A percentile compares a stretch with the other conserved stretches of the same genome.
phyloP scores from a whole-genome alignment of 1,140 invertebrate genomes.

The Apis dorsata region DNA sequence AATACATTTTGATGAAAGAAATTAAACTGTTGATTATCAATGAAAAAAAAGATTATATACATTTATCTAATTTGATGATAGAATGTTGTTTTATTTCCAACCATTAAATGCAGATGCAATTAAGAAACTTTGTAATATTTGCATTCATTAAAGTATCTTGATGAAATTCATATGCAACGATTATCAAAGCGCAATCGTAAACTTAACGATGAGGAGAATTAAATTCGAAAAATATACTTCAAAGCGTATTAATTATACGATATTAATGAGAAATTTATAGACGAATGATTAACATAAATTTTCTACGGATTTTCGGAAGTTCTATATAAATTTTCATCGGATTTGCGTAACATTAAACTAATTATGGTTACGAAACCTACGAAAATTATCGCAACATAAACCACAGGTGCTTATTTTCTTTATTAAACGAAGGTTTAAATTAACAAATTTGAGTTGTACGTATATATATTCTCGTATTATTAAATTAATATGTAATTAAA shows the following conservation, averaged over 20 bases:
- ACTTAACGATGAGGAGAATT: conserved; percentile 1
- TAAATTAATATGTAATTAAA: too few species aligned
- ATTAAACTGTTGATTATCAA: background rate
- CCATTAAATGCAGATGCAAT: background rate
- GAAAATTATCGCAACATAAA: background rate
- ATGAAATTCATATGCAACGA: conserved; percentile 4
- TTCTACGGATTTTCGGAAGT: background rate
- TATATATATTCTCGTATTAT: background rate
- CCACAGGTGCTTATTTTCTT: background rate
- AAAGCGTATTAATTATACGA: background rate
- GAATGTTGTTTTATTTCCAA: background rate
- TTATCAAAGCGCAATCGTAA: background rate
- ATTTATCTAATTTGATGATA: background rate
- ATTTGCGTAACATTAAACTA: background rate
- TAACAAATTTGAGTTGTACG: background rate
- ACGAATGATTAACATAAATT: background rate
- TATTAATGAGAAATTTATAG: background rate
- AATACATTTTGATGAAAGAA: background rate
- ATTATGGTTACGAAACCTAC: background rate
- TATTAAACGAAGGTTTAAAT: background rate
- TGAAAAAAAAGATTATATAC: background rate
- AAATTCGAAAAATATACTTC: background rate
- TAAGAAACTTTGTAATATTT: conserved; percentile 1
- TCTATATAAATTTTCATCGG: background rate
- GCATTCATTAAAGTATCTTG: background rate